Base-by-base conservation (phyloP, 2,797 vertebrate species). In the Scolopax rusticola region DNA sequence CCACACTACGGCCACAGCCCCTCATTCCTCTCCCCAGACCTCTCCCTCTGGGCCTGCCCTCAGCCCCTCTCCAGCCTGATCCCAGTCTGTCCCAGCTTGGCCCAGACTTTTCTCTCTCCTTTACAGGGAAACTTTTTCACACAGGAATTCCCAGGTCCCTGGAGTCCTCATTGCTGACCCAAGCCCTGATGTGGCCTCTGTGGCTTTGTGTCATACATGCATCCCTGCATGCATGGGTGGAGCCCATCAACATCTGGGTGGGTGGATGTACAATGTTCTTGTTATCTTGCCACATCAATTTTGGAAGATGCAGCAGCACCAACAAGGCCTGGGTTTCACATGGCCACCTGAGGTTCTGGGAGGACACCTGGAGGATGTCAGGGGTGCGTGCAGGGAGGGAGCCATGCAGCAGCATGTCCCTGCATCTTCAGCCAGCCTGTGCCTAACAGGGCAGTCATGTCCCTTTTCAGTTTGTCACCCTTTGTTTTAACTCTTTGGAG, bases 221-320 rank as follows among this genome's bases (percentile, higher is more conserved):
- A 36, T 11, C 23, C 14, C 6, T 45, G 16, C 0, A 0, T 23
- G 38, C 6, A 2, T 17, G 9, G 27, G 11, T 45, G 38, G 9
- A 90, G n/a, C n/a, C 28, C 36, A 21, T 36, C 41, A 21, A 5
- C 24, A 14, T 38, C 32, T 33, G 28, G 3, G 8, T 36, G 18
- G 18, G 20, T 32, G 27, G 38, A 30, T 47, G 36, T 28, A 30
- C 25, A 0, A 0, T 48, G 32, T 80, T 80, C 40, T 33, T 57
- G 15, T 63, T 88, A 19, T 30, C 33, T 60, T 81, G 36, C 53
- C 23, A 70, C 6, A 0, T 74, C 43, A 17, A 84, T 95, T 80
- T 76, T 77, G 73, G 30, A 83, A 76, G 59, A 43, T 50, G 50
- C 28, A 79, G 74, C 28, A 85, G 43, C 36, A 54, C 23, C 53